phyloP scores from a whole-genome alignment of 2,888 invertebrate genomes.

The Proisotoma minuta region DNA sequence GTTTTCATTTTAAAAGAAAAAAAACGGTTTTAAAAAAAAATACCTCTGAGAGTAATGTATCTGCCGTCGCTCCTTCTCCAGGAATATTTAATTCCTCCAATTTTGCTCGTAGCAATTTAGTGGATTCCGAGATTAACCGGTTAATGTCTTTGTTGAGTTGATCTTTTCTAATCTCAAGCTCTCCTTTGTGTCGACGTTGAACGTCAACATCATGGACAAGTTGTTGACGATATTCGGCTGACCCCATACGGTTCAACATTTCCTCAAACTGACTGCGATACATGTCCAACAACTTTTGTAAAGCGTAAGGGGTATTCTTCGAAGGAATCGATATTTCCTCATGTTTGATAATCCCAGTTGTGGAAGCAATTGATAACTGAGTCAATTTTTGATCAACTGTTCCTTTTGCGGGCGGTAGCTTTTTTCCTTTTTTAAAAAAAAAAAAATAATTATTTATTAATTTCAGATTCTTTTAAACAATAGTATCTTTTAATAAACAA shows the following conservation, averaged over 20 bases:
- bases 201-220: conserved; percentile 72
- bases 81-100: conserved; percentile 73
- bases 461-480: neutral
- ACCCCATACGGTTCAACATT: conserved; percentile 77
- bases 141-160: conserved; percentile 90
- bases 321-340: conserved; percentile 78
- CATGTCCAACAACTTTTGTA: conserved; percentile 80
- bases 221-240: conserved; percentile 66
- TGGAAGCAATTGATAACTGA: conserved; percentile 60
- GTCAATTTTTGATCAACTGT: conserved; percentile 87
- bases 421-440: conserved; percentile 59
- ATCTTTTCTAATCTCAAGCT: conserved; percentile 51
- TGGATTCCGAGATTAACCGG: conserved; percentile 85
- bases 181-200: conserved; percentile 60
- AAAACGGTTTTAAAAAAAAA: neutral
- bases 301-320: conserved; percentile 75
- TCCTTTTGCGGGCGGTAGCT: conserved; percentile 80
- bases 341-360: conserved; percentile 58
- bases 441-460: neutral
- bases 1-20: neutral
- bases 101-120: conserved; percentile 76
- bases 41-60: conserved; percentile 45
- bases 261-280: conserved; percentile 80
- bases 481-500: conserved; percentile 3
- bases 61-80: conserved; percentile 44